Percentiles rank a stretch among this genome's conserved stretches.
Evolutionary conservation across 2,888 invertebrate species (phyloP).

Genomic region (Clitarchus hookeri): DNA sequence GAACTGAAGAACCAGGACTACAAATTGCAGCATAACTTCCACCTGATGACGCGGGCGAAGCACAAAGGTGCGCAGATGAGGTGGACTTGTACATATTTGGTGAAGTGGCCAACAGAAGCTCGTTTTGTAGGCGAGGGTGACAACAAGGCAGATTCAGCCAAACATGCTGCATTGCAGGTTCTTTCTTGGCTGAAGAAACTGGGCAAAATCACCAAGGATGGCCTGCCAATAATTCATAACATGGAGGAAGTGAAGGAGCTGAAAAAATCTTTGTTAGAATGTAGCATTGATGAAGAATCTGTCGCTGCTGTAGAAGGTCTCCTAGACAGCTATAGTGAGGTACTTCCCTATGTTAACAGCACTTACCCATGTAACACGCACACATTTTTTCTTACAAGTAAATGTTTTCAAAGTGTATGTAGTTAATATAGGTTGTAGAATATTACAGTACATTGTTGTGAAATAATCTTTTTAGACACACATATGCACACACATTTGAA

Average conservation of each 20-base stretch:
- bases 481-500: too few species aligned
- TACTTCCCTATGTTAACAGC: background rate
- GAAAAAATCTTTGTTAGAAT: background rate
- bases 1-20: background rate
- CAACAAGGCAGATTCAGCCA: background rate
- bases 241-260: background rate
- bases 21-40: background rate
- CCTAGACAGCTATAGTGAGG: background rate
- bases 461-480: too few species aligned
- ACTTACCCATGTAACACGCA: too few species aligned
- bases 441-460: too few species aligned
- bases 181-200: background rate
- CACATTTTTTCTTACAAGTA: too few species aligned
- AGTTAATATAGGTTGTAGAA: too few species aligned
- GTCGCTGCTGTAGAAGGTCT: background rate
- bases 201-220: background rate
- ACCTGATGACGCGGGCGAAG: background rate
- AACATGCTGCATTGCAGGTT: background rate
- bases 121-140: background rate
- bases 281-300: background rate
- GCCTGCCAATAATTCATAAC: background rate
- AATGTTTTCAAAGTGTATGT: too few species aligned
- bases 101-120: conserved; percentile 15
- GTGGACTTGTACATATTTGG: background rate
- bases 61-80: background rate